A percentile compares a stretch with the other conserved stretches of the same genome.
phyloP scores from a whole-genome alignment of 2,888 invertebrate genomes.

The Anagyrus pseudococci region DNA sequence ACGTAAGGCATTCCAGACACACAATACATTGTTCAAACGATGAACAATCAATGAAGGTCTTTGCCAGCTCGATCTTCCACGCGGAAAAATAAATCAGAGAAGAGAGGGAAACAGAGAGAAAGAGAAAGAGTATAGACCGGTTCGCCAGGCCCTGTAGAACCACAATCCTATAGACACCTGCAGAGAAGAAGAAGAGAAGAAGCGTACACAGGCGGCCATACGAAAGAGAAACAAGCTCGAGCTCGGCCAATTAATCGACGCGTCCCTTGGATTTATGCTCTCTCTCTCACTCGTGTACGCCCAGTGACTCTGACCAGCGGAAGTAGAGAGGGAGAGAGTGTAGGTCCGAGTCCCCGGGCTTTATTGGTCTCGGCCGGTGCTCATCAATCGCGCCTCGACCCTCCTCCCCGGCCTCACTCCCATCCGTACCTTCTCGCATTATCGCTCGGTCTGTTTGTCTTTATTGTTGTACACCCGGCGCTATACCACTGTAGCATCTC shows the following conservation, averaged over 20 bases:
- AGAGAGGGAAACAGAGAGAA: not conserved
- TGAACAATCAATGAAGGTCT: too few species aligned
- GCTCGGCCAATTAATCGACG: slow-evolving; percentile 17
- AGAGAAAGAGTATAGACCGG: not conserved
- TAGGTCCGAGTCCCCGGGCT: not conserved
- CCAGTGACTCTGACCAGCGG: too few species aligned
- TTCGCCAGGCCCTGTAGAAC: too few species aligned
- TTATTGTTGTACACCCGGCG: not conserved
- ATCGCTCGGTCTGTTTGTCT: slow-evolving; percentile 14
- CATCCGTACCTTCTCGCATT: slow-evolving; percentile 9
- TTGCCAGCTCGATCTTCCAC: too few species aligned
- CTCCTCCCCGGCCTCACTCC: not conserved
- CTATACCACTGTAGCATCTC: too few species aligned
- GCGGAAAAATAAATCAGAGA: not conserved
- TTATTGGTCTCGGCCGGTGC: not conserved
- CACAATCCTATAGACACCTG: too few species aligned
- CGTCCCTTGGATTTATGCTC: slow-evolving; percentile 17
- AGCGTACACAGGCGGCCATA: not conserved
- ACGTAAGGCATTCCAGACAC: too few species aligned
- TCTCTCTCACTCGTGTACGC: not conserved
- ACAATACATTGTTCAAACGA: too few species aligned
- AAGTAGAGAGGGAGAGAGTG: too few species aligned
- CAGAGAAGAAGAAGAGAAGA: too few species aligned
- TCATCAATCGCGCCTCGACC: slow-evolving; percentile 8
- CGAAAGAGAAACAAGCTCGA: not conserved